A percentile compares a stretch with the other conserved stretches of the same genome.
phyloP scores from a whole-genome alignment of 1,140 invertebrate species.

The Rhyacophila brunnea region DNA sequence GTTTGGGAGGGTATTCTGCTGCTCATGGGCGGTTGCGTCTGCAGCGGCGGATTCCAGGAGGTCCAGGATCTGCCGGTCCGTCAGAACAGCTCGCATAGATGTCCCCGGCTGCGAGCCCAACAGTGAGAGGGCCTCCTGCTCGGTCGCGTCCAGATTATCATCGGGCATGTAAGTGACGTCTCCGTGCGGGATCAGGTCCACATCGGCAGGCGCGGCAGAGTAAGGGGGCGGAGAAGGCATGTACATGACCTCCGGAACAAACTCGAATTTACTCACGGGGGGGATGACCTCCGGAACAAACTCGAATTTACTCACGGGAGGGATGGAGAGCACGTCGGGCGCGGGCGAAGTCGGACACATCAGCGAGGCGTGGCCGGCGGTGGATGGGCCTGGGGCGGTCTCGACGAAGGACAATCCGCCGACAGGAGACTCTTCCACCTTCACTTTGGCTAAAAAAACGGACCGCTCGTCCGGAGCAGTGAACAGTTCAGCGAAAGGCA shows the following conservation, averaged over 20 bases:
- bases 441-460: too few relatives aligned
- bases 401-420: not conserved
- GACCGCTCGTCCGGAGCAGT: too few relatives aligned
- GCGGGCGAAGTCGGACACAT: not conserved
- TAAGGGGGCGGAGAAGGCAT: conserved; percentile 8
- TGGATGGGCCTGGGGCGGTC: not conserved
- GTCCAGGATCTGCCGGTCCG: conserved; percentile 25
- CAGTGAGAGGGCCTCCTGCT: conserved; percentile 33
- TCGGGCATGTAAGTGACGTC: not conserved
- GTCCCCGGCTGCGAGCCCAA: conserved; percentile 41
- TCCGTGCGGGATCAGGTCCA: conserved; percentile 4
- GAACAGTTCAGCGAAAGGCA: not conserved
- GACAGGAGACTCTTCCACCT: too few relatives aligned
- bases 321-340: too few relatives aligned
- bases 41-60: not conserved
- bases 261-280: conserved; percentile 2
- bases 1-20: conserved; percentile 44
- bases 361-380: not conserved
- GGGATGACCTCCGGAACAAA: not conserved
- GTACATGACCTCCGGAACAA: conserved; percentile 1
- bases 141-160: conserved; percentile 42
- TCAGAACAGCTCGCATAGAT: conserved; percentile 23
- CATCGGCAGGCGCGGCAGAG: conserved; percentile 1
- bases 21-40: not conserved
- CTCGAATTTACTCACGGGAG: conserved; percentile 2